Evolutionary conservation across 2,888 invertebrate species (phyloP), one percentile per base, ranked within the genome.

Genomic region (Lordiphosa andalusiaca): DNA sequence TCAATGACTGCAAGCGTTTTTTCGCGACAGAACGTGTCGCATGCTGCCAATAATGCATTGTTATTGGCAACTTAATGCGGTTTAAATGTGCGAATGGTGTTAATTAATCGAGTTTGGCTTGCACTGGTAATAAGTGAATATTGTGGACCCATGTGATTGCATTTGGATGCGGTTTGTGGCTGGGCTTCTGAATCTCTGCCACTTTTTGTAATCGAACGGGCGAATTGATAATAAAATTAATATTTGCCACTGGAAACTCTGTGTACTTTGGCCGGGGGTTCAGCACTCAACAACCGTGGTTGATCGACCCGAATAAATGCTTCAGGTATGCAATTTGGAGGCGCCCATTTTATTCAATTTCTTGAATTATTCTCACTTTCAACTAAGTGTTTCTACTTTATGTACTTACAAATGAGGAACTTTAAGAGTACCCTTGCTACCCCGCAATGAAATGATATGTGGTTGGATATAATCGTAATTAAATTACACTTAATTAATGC

Each of bases 31-130:
- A 16, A 30, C 19, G 33, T 39, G 49, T 65, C 37, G 16, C 23
- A 42, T 51, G 44, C 21, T 47, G 55, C 25, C 9, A 9, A 53
- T 61, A 46, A 57, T 50, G 35, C 16, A 41, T 35, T 33, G 35
- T 30, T 21, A 25, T 25, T 37, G 52, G 51, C 30, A 38, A 55
- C 52, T 54, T 44, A 47, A 68, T 47, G 33, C 47, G 13, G 41
- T 63, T 38, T 40, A 41, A 38, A 54, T 38, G 25, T 38, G 41
- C 3, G 10, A 19, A 39, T 40, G 30, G 30, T 30, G 56, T 46
- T 48, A 33, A 63, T 64, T 56, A 55, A 62, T 30, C 54, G 42
- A 16, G 41, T 21, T 62, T 62, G 16, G 40, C 40, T 62, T 44
- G 16, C 35, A 25, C 38, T 6, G 10, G n/a, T 25, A 44, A 21